Evolutionary conservation across 92 coral and sea anemone genomes (phyloP).

Genomic region (Micromussa lordhowensis): DNA sequence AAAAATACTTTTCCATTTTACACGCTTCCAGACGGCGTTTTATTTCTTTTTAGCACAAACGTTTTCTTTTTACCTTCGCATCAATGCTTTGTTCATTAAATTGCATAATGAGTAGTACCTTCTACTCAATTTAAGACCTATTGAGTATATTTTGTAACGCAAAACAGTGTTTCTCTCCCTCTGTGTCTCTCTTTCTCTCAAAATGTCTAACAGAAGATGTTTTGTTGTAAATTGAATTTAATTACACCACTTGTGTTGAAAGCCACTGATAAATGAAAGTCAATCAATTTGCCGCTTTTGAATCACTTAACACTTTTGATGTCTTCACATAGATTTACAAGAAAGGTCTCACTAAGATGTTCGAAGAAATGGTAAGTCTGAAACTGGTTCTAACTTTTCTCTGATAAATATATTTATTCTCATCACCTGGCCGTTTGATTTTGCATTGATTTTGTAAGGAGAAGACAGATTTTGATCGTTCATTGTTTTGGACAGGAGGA

Average conservation of each 20-base stretch:
- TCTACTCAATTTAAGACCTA: background rate
- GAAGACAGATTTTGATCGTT: background rate
- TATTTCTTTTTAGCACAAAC: too few relatives aligned
- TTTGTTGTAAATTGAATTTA: background rate
- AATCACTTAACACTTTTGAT: background rate
- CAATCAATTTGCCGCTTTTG: background rate
- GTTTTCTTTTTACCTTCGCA: background rate
- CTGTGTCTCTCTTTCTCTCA: background rate
- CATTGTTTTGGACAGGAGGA: conserved; percentile 68
- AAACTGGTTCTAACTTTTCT: background rate
- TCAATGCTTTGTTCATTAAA: too few relatives aligned
- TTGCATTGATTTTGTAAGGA: background rate
- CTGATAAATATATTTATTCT: background rate
- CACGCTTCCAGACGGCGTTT: too few relatives aligned
- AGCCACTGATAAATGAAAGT: background rate
- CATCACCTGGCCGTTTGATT: background rate
- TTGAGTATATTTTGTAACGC: background rate
- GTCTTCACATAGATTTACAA: conserved; percentile 76
- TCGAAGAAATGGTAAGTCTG: conserved; percentile 89
- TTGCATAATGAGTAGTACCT: too few relatives aligned
- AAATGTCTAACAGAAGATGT: background rate
- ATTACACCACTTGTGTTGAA: background rate
- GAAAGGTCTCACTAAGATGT: conserved; percentile 92
- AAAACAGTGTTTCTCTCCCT: background rate
- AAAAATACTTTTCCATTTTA: too few relatives aligned